A percentile compares a stretch with the other conserved stretches of the same genome.
Evolutionary conservation across 2,113 vertebrate species (phyloP).

Genomic region (Anolis carolinensis): DNA sequence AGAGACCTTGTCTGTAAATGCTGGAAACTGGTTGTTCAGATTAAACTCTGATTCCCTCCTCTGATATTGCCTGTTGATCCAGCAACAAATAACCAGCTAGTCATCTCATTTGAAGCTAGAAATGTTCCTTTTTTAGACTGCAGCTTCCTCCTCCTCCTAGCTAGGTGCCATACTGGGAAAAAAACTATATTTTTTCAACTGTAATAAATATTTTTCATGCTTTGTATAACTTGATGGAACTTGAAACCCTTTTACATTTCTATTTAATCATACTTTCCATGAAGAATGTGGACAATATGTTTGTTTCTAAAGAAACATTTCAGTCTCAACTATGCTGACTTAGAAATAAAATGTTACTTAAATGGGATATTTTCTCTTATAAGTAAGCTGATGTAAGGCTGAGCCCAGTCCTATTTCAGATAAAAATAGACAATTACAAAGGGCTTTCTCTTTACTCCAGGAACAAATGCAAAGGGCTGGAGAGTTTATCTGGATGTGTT

Average conservation of each 20-base stretch:
- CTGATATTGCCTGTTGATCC: slow-evolving; percentile 22
- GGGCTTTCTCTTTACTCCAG: neutral
- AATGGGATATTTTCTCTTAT: neutral
- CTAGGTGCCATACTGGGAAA: too few relatives aligned
- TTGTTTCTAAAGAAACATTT: neutral
- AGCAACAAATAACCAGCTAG: slow-evolving; percentile 29
- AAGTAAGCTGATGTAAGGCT: neutral
- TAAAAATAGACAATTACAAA: neutral
- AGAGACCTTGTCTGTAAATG: slow-evolving; percentile 26
- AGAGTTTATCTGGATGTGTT: neutral
- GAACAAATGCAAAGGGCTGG: neutral
- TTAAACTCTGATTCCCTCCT: slow-evolving; percentile 40
- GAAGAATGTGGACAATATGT: neutral
- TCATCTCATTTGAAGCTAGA: neutral
- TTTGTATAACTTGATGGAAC: neutral
- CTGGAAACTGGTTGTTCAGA: slow-evolving; percentile 36
- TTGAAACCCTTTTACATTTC: neutral
- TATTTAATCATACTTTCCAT: neutral
- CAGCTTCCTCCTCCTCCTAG: too few relatives aligned
- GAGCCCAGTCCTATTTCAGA: too few relatives aligned
- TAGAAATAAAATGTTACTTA: neutral
- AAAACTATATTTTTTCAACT: too few relatives aligned
- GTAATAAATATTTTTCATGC: neutral
- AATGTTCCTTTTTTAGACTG: too few relatives aligned
- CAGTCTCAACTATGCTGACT: neutral